Conservation (phyloP, 1,140 invertebrate genomes). For the Musca domestica region DNA sequence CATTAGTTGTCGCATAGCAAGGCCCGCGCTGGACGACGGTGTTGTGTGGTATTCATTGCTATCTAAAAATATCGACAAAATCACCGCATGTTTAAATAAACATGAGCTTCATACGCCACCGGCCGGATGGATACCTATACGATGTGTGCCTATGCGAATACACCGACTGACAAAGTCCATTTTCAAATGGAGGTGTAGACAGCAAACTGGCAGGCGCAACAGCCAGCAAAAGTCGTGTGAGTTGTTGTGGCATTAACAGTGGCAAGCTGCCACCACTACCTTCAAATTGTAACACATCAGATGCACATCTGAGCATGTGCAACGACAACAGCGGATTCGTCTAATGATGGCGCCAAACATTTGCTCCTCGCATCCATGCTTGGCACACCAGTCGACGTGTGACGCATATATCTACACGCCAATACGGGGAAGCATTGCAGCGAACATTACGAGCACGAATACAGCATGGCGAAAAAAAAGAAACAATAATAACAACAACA, state of each 20-base stretch:
- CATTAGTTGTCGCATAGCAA: background rate
- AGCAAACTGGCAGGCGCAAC: too few relatives aligned
- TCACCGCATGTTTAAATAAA: slow-evolving; percentile 8
- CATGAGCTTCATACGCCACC: background rate
- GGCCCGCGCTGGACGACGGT: background rate
- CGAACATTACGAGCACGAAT: too few relatives aligned
- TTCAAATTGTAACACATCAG: slow-evolving; percentile 13
- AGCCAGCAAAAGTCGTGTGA: too few relatives aligned
- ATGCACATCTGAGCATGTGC: too few relatives aligned
- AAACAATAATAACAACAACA: too few relatives aligned
- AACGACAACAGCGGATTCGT: background rate
- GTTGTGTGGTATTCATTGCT: slow-evolving; percentile 4
- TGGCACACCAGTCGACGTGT: background rate
- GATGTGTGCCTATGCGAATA: too few relatives aligned
- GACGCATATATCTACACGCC: background rate
- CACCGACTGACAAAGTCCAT: too few relatives aligned
- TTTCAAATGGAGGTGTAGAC: too few relatives aligned
- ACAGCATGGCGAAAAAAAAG: too few relatives aligned
- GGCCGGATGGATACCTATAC: too few relatives aligned
- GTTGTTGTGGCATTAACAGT: background rate
- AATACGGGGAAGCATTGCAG: background rate
- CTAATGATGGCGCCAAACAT: slow-evolving; percentile 15
- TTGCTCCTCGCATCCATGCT: too few relatives aligned
- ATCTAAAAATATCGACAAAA: slow-evolving; percentile 21
- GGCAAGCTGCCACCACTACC: background rate